A percentile compares a stretch with the other conserved stretches of the same genome.
These are phyloP conservation scores for Ramazzottius varieornatus DNA, from an alignment of 2,888 invertebrate species.

Conservation along the genomic window DNA sequence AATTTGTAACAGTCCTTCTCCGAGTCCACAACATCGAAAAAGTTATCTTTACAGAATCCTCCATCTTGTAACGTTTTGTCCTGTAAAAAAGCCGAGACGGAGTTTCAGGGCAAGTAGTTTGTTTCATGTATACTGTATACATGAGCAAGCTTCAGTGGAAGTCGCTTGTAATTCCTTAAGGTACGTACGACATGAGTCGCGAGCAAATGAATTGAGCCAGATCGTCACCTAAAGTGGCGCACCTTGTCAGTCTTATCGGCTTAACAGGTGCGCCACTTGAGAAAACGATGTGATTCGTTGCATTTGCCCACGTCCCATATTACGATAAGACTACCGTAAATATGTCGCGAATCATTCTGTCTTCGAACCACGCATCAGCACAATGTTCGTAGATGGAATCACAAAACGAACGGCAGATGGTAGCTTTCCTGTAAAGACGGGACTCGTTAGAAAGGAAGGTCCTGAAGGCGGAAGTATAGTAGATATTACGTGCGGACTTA, in stretches of 20 bases:
- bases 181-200: too few relatives aligned
- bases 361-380: constrained; percentile 16
- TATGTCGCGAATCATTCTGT: constrained; percentile 11
- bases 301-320: too few relatives aligned
- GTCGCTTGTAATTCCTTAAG: neutral
- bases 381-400: constrained; percentile 17
- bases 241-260: too few relatives aligned
- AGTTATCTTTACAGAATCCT: constrained; percentile 21
- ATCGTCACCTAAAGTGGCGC: too few relatives aligned
- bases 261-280: too few relatives aligned
- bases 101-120: too few relatives aligned
- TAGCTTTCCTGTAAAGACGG: constrained; percentile 13
- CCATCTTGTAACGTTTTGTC: constrained; percentile 11
- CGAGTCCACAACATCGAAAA: constrained; percentile 19
- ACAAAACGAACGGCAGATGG: constrained; percentile 21
- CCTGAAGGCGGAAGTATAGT: neutral
- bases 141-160: too few relatives aligned
- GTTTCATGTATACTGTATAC: too few relatives aligned
- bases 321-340: too few relatives aligned
- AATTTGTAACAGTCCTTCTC: constrained; percentile 20
- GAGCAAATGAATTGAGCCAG: too few relatives aligned
- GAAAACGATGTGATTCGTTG: too few relatives aligned
- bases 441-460: neutral
- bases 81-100: too few relatives aligned
- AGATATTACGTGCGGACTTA: constrained; percentile 8